Percentiles rank a stretch among this genome's conserved stretches.
Evolutionary conservation across 2,113 vertebrate species (phyloP).

Genomic region (Talpa occidentalis): DNA sequence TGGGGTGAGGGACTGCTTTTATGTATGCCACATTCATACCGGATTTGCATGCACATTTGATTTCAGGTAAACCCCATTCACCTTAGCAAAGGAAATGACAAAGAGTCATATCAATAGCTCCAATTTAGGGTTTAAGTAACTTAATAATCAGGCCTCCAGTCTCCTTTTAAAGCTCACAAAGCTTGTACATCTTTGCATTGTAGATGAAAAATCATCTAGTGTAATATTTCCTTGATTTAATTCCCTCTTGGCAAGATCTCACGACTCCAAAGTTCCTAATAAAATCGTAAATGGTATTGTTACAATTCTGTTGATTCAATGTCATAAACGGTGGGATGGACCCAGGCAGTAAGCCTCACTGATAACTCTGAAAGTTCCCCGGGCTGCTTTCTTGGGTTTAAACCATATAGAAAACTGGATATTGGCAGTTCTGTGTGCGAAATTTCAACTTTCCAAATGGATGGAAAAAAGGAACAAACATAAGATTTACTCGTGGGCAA

Average conservation of each 20-base stretch:
- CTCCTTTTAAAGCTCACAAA: neutral
- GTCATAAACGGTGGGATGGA: neutral
- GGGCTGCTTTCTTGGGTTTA: neutral
- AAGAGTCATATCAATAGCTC: neutral
- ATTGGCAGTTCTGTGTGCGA: neutral
- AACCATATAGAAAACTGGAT: neutral
- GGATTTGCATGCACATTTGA: neutral
- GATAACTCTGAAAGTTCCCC: fast-evolving
- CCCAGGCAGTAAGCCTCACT: neutral
- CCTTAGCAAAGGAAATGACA: neutral
- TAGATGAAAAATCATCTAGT: neutral
- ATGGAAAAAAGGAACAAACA: neutral
- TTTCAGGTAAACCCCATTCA: neutral
- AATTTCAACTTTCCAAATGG: neutral
- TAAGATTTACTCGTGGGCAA: neutral
- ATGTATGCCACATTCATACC: fast-evolving
- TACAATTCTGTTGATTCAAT: neutral
- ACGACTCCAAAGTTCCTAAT: neutral
- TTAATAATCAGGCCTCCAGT: neutral
- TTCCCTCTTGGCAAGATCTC: neutral
- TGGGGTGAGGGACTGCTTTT: fast-evolving
- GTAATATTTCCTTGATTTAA: neutral
- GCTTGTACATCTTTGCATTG: neutral
- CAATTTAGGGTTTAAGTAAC: neutral
- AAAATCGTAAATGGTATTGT: neutral